Conservation (phyloP, 2,888 invertebrate genomes). For the Plutella xylostella region DNA sequence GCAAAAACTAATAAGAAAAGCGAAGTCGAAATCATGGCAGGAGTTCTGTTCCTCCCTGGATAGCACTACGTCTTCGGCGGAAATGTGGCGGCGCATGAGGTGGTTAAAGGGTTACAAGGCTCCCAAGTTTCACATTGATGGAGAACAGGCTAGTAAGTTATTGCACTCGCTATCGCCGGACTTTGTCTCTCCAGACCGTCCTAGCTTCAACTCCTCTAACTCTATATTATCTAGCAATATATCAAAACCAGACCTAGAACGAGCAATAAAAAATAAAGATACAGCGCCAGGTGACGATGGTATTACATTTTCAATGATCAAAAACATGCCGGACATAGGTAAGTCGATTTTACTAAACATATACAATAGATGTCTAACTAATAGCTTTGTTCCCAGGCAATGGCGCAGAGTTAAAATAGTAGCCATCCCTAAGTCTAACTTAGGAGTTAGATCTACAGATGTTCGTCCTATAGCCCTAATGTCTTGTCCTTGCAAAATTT, state of each 20-base stretch:
- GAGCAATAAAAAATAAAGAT: slow-evolving; percentile 2
- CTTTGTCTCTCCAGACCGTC: not conserved
- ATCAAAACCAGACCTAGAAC: not conserved
- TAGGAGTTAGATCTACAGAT: too few species aligned
- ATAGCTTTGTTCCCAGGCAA: slow-evolving; percentile 17
- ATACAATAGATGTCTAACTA: not conserved
- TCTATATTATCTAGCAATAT: not conserved
- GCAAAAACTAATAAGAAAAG: slow-evolving; percentile 13
- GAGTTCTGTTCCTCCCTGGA: slow-evolving; percentile 13
- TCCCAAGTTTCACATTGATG: not conserved
- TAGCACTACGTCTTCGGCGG: slow-evolving; percentile 7
- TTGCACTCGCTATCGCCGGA: slow-evolving; percentile 12
- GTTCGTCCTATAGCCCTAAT: not conserved
- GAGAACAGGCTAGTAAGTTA: slow-evolving; percentile 8
- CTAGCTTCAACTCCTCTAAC: not conserved
- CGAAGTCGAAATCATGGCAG: slow-evolving; percentile 15
- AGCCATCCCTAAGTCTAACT: slow-evolving; percentile 18
- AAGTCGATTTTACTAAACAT: not conserved
- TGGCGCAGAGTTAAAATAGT: slow-evolving; percentile 17
- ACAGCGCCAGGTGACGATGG: slow-evolving; percentile 1
- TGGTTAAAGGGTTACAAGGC: slow-evolving; percentile 13
- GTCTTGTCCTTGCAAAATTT: not conserved
- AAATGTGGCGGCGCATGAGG: slow-evolving; percentile 18
- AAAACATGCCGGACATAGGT: not conserved
- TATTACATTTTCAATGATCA: slow-evolving; percentile 3